Base-by-base conservation (phyloP, 1,140 invertebrate species). In the Cotesia typhae region DNA sequence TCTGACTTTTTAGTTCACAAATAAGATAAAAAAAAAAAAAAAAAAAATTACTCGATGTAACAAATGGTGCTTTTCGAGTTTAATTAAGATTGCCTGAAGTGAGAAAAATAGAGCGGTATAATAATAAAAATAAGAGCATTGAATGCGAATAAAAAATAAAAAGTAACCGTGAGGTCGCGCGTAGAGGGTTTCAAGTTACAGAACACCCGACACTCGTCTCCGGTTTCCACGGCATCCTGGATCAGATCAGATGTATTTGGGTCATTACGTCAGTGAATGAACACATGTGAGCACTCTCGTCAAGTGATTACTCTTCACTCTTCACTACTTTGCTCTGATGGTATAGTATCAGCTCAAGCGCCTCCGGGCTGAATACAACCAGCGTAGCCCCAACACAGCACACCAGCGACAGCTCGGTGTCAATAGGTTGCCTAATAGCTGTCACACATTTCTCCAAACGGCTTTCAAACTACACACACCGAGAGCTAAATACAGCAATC, bases 281-380 rank as follows among this genome's bases (percentile, higher is more conserved):
- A n/a, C n/a, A n/a, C 35, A 47, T 20, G 12, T n/a, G 14, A n/a
- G 38, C 37, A 36, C 35, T 65, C 66, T 67, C 51, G 68, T 70
- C 68, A 70, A 70, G 68, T 70, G 68, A 70, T 70, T 70, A 64
- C 67, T 59, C 60, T 70, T 61, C 20, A 70, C 47, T 67, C 52
- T 67, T 10, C 10, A 35, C 17, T 36, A 28, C 28, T 36, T 47
- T 47, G 41, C 6, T 28, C 28, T 28, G 28, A 28, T 28, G 3
- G 28, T 28, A 28, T 28, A 28, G 28, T 28, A 28, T 6, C 51
- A 66, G 20, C 12, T 41, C 38, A 7, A 51, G 51, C 64, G 64
- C 64, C 64, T 66, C 38, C 51, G 64, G 64, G 20, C 5, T 4
- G 28, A 47, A 47, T 47, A 47, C 41, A 47, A 47, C 6, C 41